phyloP scores from a whole-genome alignment of 2,797 vertebrate genomes.

The Onychomys arenicola region DNA sequence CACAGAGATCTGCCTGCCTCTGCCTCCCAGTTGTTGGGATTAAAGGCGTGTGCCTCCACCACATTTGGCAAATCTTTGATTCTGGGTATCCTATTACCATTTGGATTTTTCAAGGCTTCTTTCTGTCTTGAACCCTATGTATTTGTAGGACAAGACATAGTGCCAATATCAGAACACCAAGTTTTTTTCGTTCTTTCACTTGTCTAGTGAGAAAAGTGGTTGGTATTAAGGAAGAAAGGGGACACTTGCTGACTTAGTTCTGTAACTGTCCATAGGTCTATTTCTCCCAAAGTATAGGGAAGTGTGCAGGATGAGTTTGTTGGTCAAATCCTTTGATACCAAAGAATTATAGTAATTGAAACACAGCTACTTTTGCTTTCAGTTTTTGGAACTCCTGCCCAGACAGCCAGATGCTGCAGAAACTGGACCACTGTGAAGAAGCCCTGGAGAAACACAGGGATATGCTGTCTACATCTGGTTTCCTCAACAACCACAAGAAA shows the following conservation, averaged over 20 bases:
- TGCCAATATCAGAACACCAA: background rate
- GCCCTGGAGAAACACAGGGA: background rate
- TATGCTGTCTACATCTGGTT: background rate
- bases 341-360: slow-evolving; percentile 32
- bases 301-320: background rate
- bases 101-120: background rate
- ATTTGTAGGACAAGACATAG: background rate
- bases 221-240: background rate
- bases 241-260: background rate
- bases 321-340: slow-evolving; percentile 1
- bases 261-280: background rate
- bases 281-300: background rate
- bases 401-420: background rate
- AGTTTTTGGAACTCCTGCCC: background rate
- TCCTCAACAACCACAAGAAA: background rate
- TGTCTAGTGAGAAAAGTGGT: slow-evolving; percentile 22
- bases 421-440: background rate
- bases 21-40: too few species aligned
- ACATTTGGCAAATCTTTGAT: background rate
- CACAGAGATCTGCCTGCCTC: too few species aligned
- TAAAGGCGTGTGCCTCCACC: too few species aligned
- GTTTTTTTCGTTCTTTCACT: background rate
- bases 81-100: background rate
- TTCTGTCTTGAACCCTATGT: background rate
- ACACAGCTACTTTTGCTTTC: background rate